Percentiles rank a stretch among this genome's conserved stretches.
Evolutionary conservation across 2,113 vertebrate species (phyloP).

Genomic region (Gopherus flavomarginatus): DNA sequence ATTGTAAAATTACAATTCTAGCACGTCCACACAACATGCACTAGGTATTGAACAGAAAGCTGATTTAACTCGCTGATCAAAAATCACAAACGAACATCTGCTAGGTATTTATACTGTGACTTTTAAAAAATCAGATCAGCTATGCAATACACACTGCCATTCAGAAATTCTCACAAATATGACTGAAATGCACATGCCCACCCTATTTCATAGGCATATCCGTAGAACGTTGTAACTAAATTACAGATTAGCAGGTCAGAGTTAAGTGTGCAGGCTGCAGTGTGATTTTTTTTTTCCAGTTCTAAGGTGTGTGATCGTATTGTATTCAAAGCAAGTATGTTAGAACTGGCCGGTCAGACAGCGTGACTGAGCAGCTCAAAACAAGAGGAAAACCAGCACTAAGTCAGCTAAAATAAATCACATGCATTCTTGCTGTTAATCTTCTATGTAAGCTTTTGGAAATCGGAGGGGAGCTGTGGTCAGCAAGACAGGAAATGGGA

Average conservation of each 20-base stretch:
- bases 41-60: background rate
- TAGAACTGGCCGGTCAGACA: conserved; percentile 24
- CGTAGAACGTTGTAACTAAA: conserved; percentile 2
- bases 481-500: background rate
- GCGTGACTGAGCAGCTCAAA: too few relatives aligned
- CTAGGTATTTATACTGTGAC: background rate
- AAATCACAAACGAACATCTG: background rate
- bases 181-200: background rate
- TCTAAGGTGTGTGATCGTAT: background rate
- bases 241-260: background rate
- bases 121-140: background rate
- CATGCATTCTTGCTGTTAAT: conserved; percentile 46
- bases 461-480: conserved; percentile 35
- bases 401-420: conserved; percentile 58
- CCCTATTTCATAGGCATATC: background rate
- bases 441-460: conserved; percentile 50
- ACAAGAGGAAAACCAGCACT: background rate
- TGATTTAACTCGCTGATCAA: background rate
- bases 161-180: background rate
- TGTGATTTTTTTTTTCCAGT: background rate
- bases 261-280: background rate
- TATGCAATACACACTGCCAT: background rate
- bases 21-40: background rate
- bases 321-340: background rate
- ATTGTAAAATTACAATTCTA: background rate